Base-by-base conservation (phyloP, 2,888 invertebrate species). In the Clostera curtula region DNA sequence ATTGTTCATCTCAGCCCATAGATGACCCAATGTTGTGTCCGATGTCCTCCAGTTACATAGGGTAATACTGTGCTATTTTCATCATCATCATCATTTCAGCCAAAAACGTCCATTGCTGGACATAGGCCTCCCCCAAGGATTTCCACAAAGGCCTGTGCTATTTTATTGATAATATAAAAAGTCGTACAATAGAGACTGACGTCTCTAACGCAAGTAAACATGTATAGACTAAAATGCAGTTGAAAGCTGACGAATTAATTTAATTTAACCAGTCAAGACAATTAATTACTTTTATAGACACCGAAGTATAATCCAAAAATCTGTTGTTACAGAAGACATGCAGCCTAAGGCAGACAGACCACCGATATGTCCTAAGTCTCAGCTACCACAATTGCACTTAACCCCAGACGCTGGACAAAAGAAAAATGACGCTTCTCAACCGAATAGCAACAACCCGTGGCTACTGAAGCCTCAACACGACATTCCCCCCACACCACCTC, bases 401-500 rank as follows among this genome's bases (percentile, higher is more conserved):
- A 80, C 82, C 3, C 77, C 79, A 9, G 61, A 56, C 14, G 49
- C 57, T 8, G 56, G 50, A 12, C 72, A 71, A 31, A 73, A 66
- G 46, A 61, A 48, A 24, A 39, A 30, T n/a, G 73, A 73, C 15
- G 56, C 52, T 23, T 49, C 64, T 4, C 58, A 56, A n/a, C 57
- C 63, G 26, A 49, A 44, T 9, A 10, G 49, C 1, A 60, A 60
- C 27, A 68, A 64, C 45, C 80, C 79, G 1, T 70, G 68, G 56
- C 58, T 82, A 6, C 56, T 83, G 37, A 77, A 69, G 35, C 79
- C 80, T 1, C 67, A 77, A 19, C 76, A 80, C 37, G 79, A 79
- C 19, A 80, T 83, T 11, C 82, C 82, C 1, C 53, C 80, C 9
- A 83, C 82, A 3, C 82, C 82, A 1, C 82, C 82, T 0, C 82